Evolutionary conservation across 2,113 vertebrate species (phyloP), one percentile per base, ranked within the genome.

Genomic region (Junco hyemalis): DNA sequence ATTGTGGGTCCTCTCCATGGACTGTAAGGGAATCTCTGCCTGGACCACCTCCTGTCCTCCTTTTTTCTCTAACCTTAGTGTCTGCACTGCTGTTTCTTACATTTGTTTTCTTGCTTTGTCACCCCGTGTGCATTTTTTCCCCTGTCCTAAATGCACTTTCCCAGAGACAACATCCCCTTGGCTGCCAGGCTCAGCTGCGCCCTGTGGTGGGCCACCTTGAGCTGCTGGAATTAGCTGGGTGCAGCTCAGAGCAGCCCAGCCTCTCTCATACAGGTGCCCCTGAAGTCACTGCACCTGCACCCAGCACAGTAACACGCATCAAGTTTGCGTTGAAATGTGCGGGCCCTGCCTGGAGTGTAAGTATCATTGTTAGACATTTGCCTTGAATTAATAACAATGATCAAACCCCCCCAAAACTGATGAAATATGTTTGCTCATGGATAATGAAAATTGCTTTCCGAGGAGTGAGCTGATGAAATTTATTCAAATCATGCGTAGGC

Each of bases 121-220:
- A 53, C 2, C 3, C 26, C 0, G 2, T 21, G 20, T 8, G 5
- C 3, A 15, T 6, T 53, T 85, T 74, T 40, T 1, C 2, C 8
- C 2, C 5, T 57, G 48, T 61, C 21, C 33, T 68, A 59, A 40
- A 38, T 15, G 12, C 9, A 13, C 2, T 13, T 69, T 42, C 21
- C 25, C 15, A 35, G 17, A 72, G 5, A 7, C 3, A 8, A 2
- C 16, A 64, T 5, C 19, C 29, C 6, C 9, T 69, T 22, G 23
- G 6, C 23, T 19, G 31, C 3, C 0, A 16, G 48, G 5, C 12
- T 72, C 22, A 53, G 22, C 16, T 0, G 0, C 48, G 19, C 15
- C 7, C 17, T 45, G 18, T 1, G 1, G 11, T 33, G 8, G 4
- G 7, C 21, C 18, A 5, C 1, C 12, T 20, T 23, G 51, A 80